These are phyloP conservation scores for Drosophila yakuba DNA, from an alignment of 1,140 invertebrate genomes.

Conservation along the genomic window DNA sequence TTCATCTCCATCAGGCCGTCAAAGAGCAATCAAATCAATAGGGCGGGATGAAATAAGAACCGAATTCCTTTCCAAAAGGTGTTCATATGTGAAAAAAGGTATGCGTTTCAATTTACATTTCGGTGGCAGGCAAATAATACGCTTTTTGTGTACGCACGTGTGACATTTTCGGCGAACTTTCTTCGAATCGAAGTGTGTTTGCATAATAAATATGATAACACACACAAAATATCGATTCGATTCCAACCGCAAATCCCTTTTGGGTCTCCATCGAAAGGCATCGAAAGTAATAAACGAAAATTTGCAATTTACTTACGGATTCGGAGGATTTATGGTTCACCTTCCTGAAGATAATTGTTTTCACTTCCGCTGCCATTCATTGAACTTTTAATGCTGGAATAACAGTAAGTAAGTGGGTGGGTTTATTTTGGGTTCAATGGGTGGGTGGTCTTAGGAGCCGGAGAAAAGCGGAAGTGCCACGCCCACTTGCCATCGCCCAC, in stretches of 20 bases:
- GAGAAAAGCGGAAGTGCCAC: constrained; percentile 49
- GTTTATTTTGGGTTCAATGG: too few relatives aligned
- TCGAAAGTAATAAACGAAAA: constrained; percentile 76
- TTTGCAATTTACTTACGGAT: constrained; percentile 82
- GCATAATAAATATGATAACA: constrained; percentile 82
- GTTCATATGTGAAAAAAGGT: constrained; percentile 10
- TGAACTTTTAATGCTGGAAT: constrained; percentile 81
- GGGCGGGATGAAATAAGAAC: constrained; percentile 1
- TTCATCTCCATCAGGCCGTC: not conserved
- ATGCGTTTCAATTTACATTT: constrained; percentile 25
- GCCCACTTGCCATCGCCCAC: not conserved
- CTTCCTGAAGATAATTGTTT: constrained; percentile 82
- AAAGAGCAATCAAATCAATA: constrained; percentile 1
- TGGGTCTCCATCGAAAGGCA: constrained; percentile 20
- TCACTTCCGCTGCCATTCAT: constrained; percentile 77
- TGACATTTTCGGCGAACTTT: constrained; percentile 63
- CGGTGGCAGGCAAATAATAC: constrained; percentile 9
- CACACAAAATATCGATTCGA: constrained; percentile 78
- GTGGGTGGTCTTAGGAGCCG: constrained; percentile 36
- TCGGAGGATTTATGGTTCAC: constrained; percentile 80
- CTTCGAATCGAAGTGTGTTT: constrained; percentile 54
- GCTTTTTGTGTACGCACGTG: constrained; percentile 17
- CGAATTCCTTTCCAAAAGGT: constrained; percentile 14
- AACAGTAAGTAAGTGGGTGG: constrained; percentile 60
- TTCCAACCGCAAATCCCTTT: constrained; percentile 72